Base-by-base conservation (phyloP, 2,888 invertebrate genomes). In the Schizotus pectinicornis region DNA sequence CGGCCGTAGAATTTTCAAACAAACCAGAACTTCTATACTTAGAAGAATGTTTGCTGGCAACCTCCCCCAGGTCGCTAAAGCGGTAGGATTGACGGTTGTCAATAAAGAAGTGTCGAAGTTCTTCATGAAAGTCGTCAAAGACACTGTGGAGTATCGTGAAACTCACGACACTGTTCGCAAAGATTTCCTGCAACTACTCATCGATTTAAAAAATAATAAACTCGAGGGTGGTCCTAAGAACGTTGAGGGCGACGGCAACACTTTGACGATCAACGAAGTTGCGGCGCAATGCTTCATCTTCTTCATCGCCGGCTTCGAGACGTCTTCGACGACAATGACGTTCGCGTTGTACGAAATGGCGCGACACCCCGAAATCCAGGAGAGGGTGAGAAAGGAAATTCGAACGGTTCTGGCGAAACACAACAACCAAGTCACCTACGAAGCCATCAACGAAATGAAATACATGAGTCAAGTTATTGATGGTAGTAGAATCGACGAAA, bases 121-220 rank as follows among this genome's bases (percentile, higher is more conserved):
- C 62, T 84, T 85, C 43, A 70, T 77, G 45, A 71, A 74, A 0
- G 70, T 80, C 0, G 80, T 83, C 0, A 75, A 71, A 0, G 74
- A 80, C 0, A 81, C 81, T 0, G 75, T 84, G 0, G 73, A 79
- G 0, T 77, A 80, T 50, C 73, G 84, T 3, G 79, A 80, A 56
- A 73, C 77, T 35, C 79, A 81, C 56, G 75, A 81, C 0, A 62
- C 83, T 0, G 67, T 67, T 0, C 73, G 83, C 1, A 82, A 83
- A 50, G 85, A 84, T 71, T 85, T 86, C 58, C 69, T 87, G 51
- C 82, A 86, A 59, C 67, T 84, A 3, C 71, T 84, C 22, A 22
- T 22, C 22, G 22, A 47, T 73, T 83, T 12, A 78, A 84, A 33
- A 63, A 33, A 32, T 84, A 35, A 81, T 81, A 62, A 77, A 80